Evolutionary conservation across 2,888 invertebrate genomes (phyloP), one percentile per base, ranked within the genome.

Genomic region (Acanthosepion esculentum): DNA sequence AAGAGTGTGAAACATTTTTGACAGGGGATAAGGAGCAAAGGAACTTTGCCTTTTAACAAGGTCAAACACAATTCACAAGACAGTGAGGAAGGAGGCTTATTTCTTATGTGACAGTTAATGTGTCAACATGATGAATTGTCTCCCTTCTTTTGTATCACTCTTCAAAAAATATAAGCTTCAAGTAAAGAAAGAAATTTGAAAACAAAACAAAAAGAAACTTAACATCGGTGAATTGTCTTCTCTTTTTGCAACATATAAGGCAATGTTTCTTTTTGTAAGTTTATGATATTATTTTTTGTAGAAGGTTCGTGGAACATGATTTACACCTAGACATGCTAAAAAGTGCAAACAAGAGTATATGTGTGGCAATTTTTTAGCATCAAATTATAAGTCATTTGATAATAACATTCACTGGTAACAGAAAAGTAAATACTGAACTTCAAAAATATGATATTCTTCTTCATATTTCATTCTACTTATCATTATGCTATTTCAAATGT

Each of bases 91-190:
- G n/a, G 78, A 78, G 5, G 15, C n/a, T 78, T 78, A 78, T 78
- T 78, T 78, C n/a, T 78, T 33, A n/a, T n/a, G 78, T 78, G 78
- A 78, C 78, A 78, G 78, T 78, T 78, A n/a, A 78, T n/a, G 78
- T 78, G 78, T 78, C 78, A 78, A 78, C 78, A 78, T 78, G 78
- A 78, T 78, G 78, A 78, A 78, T 78, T 78, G 33, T 78, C 78
- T 78, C 78, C 78, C 78, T 78, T 78, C 78, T 33, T 78, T 78
- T 78, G n/a, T 78, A 78, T 78, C n/a, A 78, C n/a, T 78, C 33
- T 78, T 78, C 78, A n/a, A 78, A 78, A 41, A 78, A 78, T n/a
- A 15, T 78, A 78, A n/a, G 78, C n/a, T 78, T 78, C 4, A 33
- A n/a, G n/a, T 20, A 33, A n/a, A 15, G n/a, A 78, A 78, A 78